Base-by-base conservation (phyloP, 2,797 vertebrate genomes). In the Kryptopterus vitreolus region DNA sequence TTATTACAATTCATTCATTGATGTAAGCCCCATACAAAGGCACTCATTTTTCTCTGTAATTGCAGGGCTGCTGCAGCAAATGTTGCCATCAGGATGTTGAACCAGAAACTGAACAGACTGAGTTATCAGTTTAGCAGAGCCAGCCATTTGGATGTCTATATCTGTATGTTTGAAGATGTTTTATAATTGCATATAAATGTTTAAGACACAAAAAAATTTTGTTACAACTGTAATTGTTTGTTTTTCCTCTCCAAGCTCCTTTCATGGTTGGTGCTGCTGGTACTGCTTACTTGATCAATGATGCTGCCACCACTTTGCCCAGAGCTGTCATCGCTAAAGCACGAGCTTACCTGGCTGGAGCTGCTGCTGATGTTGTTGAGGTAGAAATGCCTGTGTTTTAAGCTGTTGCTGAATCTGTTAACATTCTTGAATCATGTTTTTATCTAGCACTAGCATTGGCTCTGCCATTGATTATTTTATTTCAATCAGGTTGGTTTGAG, bases 61-160 rank as follows among this genome's bases (percentile, higher is more conserved):
- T 88, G 66, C 87, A 97, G 96, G 84, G 92, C 94, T 86, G 90
- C 94, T 87, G 93, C 94, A 81, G 94, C 94, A 89, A 95, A 93
- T 31, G 87, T 95, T 61, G 95, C 92, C 52, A 0, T 95, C 61
- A 94, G 91, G 82, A 84, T 93, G 53, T 76, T 97, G 81, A 92
- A 88, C 71, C 87, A 85, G 59, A 95, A 85, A 83, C 88, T 94
- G 33, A 92, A 94, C 70, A 91, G 71, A 77, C 88, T 91, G 80
- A 91, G 89, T 9, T 88, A 89, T 31, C 89, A 80, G 52, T 93
- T 89, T 85, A 96, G 94, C 91, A 95, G 91, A 86, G 92, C 90
- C 61, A 79, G 92, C 65, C 81, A 90, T 24, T 58, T 89, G 65
- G 94, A 94, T 50, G 0, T 85, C 29, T 95, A 92, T 81, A 88